Base-by-base conservation (phyloP, 30 jellyfish, hydroid and myxozoan species). In the Pseudorhiza aurosa region DNA sequence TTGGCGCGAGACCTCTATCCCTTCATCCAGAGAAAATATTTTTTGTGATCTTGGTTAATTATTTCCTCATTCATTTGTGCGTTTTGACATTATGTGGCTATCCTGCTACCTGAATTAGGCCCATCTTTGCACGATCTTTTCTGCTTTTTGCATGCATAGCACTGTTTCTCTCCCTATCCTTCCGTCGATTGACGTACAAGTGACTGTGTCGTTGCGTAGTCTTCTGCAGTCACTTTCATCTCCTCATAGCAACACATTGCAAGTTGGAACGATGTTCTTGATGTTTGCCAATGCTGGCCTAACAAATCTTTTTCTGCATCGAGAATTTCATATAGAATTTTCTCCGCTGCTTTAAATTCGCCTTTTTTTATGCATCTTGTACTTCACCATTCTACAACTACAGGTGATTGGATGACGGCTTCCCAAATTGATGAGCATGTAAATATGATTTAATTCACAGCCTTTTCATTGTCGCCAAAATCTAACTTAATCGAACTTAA, bases 261-360 rank as follows among this genome's bases (percentile, higher is more conserved):
- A 15, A 77, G 58, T 31, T 77, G 72, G 74, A 47, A n/a, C 17
- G 63, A 22, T 2, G 89, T 62, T 37, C 67, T 60, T 26, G 89
- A 73, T 5, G 89, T 77, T 53, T 77, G 68, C 59, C 82, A 43
- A 17, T 77, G 89, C 47, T 30, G 72, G 9, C 82, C 82, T 6
- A 77, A 63, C 4, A 77, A 21, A 28, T 46, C 72, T 45, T 60
- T 56, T 46, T 77, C 82, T 27, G 72, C 72, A 19, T 77, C 89
- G 4, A 62, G 32, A 27, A 59, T 72, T 21, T 46, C 71, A 18
- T 58, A 60, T 15, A 77, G 67, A 0, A 60, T 62, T 25, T 30
- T 42, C 44, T 60, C 63, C 26, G 89, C 89, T 8, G 47, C 60
- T 0, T 59, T 29, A 39, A 28, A 77, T 3, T 45, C 67, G 45